phyloP scores from a whole-genome alignment of 1,140 invertebrate genomes.

The Pogonus chalceus region DNA sequence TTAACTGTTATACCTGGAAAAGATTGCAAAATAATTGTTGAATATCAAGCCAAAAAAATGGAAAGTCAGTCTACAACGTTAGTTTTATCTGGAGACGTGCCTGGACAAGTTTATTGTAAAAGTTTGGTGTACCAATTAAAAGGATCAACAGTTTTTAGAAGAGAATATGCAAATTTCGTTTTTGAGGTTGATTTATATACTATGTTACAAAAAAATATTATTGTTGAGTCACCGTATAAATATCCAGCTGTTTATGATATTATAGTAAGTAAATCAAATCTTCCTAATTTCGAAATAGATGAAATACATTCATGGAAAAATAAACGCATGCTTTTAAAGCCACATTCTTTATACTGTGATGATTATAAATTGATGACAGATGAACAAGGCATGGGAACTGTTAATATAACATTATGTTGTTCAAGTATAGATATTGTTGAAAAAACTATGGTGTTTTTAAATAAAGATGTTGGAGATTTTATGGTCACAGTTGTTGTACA shows the following conservation, averaged over 20 bases:
- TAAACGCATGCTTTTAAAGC: not conserved
- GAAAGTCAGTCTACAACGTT: constrained; percentile 24
- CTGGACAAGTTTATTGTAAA: constrained; percentile 23
- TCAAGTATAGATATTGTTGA: not conserved
- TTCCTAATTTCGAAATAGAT: not conserved
- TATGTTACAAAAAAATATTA: constrained; percentile 18
- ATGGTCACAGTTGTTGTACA: not conserved
- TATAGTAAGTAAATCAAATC: constrained; percentile 14
- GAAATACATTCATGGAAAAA: not conserved
- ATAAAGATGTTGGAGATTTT: constrained; percentile 25
- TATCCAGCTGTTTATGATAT: constrained; percentile 19
- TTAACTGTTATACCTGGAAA: constrained; percentile 15
- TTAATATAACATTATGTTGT: not conserved
- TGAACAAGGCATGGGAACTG: not conserved
- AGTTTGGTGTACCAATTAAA: constrained; percentile 27
- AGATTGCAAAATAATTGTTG: constrained; percentile 19
- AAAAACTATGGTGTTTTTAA: constrained; percentile 18
- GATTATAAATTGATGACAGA: not conserved
- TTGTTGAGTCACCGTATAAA: constrained; percentile 22
- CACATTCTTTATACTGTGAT: not conserved
- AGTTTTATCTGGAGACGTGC: constrained; percentile 29
- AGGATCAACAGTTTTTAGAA: constrained; percentile 20
- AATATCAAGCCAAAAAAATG: constrained; percentile 18
- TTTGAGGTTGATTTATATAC: constrained; percentile 22
- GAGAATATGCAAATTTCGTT: constrained; percentile 17